These are phyloP conservation scores for Nasonia vitripennis DNA, from an alignment of 1,140 invertebrate species.

Conservation along the genomic window DNA sequence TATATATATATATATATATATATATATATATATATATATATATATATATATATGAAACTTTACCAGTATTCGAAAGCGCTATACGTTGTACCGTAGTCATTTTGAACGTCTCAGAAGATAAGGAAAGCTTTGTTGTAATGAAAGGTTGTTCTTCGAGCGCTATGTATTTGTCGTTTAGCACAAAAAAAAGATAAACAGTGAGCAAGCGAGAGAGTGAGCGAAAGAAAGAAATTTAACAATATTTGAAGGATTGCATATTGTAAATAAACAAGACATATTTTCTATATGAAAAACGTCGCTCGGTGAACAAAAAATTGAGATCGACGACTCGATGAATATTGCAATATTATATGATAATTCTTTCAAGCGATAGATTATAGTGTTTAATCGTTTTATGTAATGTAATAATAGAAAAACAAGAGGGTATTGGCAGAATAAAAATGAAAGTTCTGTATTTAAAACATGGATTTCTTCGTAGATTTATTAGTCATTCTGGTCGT, in stretches of 20 bases:
- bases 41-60: slow-evolving; percentile 54
- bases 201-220: slow-evolving; percentile 37
- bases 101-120: slow-evolving; percentile 48
- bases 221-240: slow-evolving; percentile 66
- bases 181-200: slow-evolving; percentile 60
- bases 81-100: slow-evolving; percentile 61
- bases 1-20: slow-evolving; percentile 10
- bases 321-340: slow-evolving; percentile 73
- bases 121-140: slow-evolving; percentile 44
- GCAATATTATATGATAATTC: slow-evolving; percentile 76
- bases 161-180: slow-evolving; percentile 72
- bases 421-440: slow-evolving; percentile 75
- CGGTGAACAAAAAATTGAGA: slow-evolving; percentile 61
- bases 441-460: slow-evolving; percentile 75
- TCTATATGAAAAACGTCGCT: slow-evolving; percentile 74
- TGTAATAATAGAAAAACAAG: slow-evolving; percentile 72
- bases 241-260: slow-evolving; percentile 75
- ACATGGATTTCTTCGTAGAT: slow-evolving; percentile 15
- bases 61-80: slow-evolving; percentile 72
- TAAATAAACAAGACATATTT: slow-evolving; percentile 77
- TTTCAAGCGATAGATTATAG: slow-evolving; percentile 74
- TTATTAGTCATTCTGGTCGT: background rate
- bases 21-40: slow-evolving; percentile 30
- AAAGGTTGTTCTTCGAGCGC: slow-evolving; percentile 57
- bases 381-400: slow-evolving; percentile 76